These are phyloP conservation scores for Choreutis nemorana DNA, from an alignment of 2,888 invertebrate species.

Conservation along the genomic window DNA sequence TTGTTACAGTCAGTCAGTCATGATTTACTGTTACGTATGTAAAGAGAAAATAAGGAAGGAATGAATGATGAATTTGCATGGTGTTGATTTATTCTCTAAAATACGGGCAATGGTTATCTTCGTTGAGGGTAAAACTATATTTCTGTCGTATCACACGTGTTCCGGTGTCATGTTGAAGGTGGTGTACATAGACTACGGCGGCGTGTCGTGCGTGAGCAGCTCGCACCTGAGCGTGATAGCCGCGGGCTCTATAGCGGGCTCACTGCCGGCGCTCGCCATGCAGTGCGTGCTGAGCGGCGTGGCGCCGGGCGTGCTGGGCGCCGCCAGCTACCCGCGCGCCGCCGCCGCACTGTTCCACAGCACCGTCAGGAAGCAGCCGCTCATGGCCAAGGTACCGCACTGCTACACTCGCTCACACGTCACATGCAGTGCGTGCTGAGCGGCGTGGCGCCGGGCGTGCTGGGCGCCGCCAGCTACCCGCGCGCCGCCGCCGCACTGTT, in stretches of 20 bases:
- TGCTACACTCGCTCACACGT: neutral
- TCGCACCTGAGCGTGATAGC: slow-evolving; percentile 51
- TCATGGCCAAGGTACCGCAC: slow-evolving; percentile 49
- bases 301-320: slow-evolving; percentile 69
- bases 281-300: slow-evolving; percentile 76
- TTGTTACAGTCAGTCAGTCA: no score
- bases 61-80: no score
- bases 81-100: no score
- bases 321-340: slow-evolving; percentile 68
- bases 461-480: no score
- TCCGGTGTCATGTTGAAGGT: slow-evolving; percentile 55
- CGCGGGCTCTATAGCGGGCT: slow-evolving; percentile 15
- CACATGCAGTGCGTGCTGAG: no score
- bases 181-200: slow-evolving; percentile 83
- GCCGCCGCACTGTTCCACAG: slow-evolving; percentile 56
- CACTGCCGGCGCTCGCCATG: slow-evolving; percentile 69
- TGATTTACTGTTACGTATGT: no score
- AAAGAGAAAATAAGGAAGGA: no score
- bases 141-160: neutral
- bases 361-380: slow-evolving; percentile 25
- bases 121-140: no score
- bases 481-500: no score
- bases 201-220: slow-evolving; percentile 48
- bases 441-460: no score
- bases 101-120: no score